Percentiles rank a stretch among this genome's conserved stretches.
Conservation (phyloP, 2,113 vertebrate species). For the Penelope pileata region DNA sequence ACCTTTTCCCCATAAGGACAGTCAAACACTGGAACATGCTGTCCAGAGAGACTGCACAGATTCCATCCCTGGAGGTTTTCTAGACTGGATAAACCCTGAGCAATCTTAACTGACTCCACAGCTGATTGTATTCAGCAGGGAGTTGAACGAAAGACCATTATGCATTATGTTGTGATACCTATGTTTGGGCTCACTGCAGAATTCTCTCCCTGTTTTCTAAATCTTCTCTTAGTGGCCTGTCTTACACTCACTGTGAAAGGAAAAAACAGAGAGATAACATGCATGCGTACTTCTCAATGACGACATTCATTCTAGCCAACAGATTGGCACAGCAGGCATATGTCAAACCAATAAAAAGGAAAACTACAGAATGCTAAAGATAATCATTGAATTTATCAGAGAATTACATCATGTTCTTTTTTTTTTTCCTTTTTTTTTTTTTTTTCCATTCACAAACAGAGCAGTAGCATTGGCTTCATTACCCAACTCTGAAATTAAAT, state of each 20-base stretch:
- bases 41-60: background rate
- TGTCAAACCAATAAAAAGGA: conserved; percentile 30
- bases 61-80: background rate
- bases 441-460: conserved; percentile 8
- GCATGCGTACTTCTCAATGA: background rate
- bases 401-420: conserved; percentile 31
- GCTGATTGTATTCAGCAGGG: background rate
- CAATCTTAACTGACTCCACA: background rate
- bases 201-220: background rate
- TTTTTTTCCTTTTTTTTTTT: background rate
- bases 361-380: conserved; percentile 7
- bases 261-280: background rate
- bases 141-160: background rate
- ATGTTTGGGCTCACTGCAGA: background rate
- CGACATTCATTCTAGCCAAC: background rate
- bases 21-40: background rate
- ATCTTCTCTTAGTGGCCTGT: background rate
- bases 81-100: background rate
- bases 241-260: background rate
- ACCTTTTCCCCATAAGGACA: background rate
- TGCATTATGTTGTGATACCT: background rate
- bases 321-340: conserved; percentile 59
- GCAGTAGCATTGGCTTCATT: conserved; percentile 3
- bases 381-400: conserved; percentile 46
- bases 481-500: conserved; percentile 47